Percentiles rank a stretch among this genome's conserved stretches.
These are phyloP conservation scores for Chironomus riparius DNA, from an alignment of 2,888 invertebrate species.

Conservation along the genomic window DNA sequence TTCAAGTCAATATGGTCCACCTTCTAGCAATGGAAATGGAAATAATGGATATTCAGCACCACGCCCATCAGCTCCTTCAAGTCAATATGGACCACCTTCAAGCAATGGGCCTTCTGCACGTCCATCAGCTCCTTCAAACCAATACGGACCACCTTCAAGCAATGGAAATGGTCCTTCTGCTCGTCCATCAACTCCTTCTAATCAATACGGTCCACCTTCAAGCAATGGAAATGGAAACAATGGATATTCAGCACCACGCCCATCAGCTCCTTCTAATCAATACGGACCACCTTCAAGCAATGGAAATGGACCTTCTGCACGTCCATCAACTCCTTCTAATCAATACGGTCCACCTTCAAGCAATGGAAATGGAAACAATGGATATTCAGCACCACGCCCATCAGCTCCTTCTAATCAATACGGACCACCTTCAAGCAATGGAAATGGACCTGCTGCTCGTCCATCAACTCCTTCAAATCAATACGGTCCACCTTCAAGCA, in stretches of 20 bases:
- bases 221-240: background rate
- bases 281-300: background rate
- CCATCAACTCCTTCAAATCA: background rate
- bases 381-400: background rate
- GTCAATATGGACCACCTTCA: slow-evolving; percentile 4
- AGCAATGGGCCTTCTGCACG: background rate
- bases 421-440: background rate
- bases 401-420: slow-evolving; percentile 3
- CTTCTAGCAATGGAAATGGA: slow-evolving; percentile 7
- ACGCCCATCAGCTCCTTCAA: background rate
- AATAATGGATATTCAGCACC: background rate
- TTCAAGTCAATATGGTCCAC: background rate
- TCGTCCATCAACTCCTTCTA: background rate
- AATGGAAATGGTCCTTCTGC: background rate
- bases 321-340: background rate
- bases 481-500: background rate
- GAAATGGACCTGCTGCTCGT: background rate
- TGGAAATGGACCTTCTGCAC: background rate
- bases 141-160: slow-evolving; percentile 2
- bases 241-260: background rate
- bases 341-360: slow-evolving; percentile 10
- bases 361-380: background rate
- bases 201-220: background rate
- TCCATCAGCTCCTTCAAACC: background rate
- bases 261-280: background rate